Evolutionary conservation across 2,888 invertebrate genomes (phyloP).

Genomic region (Phlogophora meticulosa): DNA sequence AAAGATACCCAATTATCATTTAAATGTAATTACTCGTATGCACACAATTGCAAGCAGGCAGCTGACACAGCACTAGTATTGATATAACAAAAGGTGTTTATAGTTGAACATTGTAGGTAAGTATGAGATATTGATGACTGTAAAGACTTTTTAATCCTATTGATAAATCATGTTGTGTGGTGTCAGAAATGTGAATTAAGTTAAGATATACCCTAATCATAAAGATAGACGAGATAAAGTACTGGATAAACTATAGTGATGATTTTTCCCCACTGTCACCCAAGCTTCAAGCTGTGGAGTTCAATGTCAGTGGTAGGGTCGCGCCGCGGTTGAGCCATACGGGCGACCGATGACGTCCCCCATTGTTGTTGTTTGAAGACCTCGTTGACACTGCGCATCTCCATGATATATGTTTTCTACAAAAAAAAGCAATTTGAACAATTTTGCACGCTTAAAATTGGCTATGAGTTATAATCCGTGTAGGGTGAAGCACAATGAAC

Average conservation of each 20-base stretch:
- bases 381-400: slow-evolving; percentile 50
- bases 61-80: slow-evolving; percentile 20
- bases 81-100: slow-evolving; percentile 30
- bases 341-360: slow-evolving; percentile 69
- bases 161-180: not conserved
- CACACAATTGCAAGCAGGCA: slow-evolving; percentile 23
- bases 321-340: slow-evolving; percentile 78
- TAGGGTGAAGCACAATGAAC: slow-evolving; percentile 85
- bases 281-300: slow-evolving; percentile 74
- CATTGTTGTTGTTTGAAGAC: slow-evolving; percentile 56
- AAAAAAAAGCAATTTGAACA: slow-evolving; percentile 73
- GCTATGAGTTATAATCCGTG: slow-evolving; percentile 84
- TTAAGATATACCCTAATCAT: not conserved
- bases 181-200: not conserved
- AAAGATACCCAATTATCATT: slow-evolving; percentile 35
- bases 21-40: no score
- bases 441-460: slow-evolving; percentile 83
- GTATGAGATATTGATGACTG: no score
- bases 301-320: slow-evolving; percentile 88
- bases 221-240: not conserved
- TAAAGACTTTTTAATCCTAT: no score
- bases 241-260: not conserved
- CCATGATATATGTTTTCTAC: slow-evolving; percentile 34
- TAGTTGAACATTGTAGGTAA: slow-evolving; percentile 3
- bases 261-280: slow-evolving; percentile 61